Conservation (phyloP, 2,888 invertebrate species). For the Lumbricus terrestris region DNA sequence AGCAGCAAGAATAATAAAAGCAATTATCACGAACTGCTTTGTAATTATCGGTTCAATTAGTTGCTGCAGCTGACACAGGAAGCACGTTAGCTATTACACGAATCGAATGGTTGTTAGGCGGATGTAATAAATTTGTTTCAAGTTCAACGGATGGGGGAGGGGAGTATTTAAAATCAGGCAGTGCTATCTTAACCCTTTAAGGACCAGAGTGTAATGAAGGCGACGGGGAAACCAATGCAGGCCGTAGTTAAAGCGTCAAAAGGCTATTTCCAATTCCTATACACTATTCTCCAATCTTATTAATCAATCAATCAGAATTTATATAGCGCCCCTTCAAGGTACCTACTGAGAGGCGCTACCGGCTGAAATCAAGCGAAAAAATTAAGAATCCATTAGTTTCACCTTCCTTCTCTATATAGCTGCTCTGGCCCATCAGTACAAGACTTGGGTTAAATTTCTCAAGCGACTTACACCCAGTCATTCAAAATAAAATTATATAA, state of each 20-base stretch:
- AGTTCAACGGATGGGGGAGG: background rate
- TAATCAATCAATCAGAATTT: too few relatives aligned
- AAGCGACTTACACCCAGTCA: background rate
- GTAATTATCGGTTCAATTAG: background rate
- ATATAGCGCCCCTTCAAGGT: too few relatives aligned
- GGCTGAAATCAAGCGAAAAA: too few relatives aligned
- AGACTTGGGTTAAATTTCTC: background rate
- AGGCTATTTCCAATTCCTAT: background rate
- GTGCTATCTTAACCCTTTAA: background rate
- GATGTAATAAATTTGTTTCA: background rate
- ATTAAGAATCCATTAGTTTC: background rate
- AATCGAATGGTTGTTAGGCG: background rate
- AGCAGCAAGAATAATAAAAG: constrained; percentile 3
- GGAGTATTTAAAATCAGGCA: background rate
- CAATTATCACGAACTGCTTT: background rate
- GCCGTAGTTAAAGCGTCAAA: background rate
- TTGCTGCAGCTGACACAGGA: constrained; percentile 3
- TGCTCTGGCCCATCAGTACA: background rate
- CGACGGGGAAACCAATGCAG: too few relatives aligned
- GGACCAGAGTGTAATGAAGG: too few relatives aligned
- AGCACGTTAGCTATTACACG: background rate
- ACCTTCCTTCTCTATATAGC: background rate
- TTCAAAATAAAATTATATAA: background rate
- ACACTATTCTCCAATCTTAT: background rate
- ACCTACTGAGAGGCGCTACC: too few relatives aligned